phyloP scores from a whole-genome alignment of 2,797 vertebrate genomes.

The Karalla daura region DNA sequence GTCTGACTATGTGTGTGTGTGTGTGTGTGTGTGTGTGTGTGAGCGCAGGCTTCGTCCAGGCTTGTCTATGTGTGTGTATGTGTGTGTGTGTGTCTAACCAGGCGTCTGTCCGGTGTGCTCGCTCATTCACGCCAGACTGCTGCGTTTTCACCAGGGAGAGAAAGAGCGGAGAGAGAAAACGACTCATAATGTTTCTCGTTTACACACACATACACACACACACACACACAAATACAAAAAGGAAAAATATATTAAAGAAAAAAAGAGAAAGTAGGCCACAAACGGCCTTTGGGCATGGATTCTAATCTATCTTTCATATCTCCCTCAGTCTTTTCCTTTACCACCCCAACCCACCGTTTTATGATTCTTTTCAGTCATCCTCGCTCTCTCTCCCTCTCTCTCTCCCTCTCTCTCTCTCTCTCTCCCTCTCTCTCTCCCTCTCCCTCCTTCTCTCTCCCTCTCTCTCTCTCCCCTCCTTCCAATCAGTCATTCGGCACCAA shows the following conservation, averaged over 20 bases:
- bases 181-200: conserved; percentile 62
- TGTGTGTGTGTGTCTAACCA: background rate
- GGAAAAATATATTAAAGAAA: conserved; percentile 31
- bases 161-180: conserved; percentile 25
- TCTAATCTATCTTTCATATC: conserved; percentile 84
- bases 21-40: background rate
- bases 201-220: conserved; percentile 34
- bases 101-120: background rate
- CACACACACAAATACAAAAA: background rate
- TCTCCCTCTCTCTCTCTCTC: background rate
- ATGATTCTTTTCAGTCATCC: conserved; percentile 29
- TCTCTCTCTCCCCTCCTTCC: background rate
- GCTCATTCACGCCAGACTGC: background rate
- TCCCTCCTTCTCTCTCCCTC: background rate
- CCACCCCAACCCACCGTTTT: conserved; percentile 33
- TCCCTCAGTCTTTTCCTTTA: conserved; percentile 58
- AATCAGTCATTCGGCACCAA: background rate
- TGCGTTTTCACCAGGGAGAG: conserved; percentile 46
- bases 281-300: conserved; percentile 77
- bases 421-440: conserved; percentile 19
- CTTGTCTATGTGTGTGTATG: no score
- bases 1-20: background rate
- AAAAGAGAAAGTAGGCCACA: conserved; percentile 80
- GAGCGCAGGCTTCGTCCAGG: background rate
- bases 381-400: conserved; percentile 28